These are phyloP conservation scores for Drosophila arawakana DNA, from an alignment of 1,140 invertebrate genomes.

Conservation along the genomic window DNA sequence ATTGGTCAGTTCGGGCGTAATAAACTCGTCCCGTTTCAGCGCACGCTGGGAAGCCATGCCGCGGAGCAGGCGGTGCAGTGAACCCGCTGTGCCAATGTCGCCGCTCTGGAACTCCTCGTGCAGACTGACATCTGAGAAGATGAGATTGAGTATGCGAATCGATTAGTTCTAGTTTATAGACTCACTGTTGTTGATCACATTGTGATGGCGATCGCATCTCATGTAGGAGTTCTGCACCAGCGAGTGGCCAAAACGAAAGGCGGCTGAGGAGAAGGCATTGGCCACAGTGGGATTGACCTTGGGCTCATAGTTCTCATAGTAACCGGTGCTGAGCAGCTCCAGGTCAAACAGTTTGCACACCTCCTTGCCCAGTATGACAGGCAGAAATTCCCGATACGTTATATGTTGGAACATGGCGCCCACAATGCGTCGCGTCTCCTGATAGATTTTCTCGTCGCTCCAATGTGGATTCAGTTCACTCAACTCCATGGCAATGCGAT, in stretches of 20 bases:
- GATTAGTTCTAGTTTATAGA: conserved; percentile 13
- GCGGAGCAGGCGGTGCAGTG: conserved; percentile 91
- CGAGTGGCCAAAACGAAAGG: conserved; percentile 98
- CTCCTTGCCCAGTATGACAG: conserved; percentile 91
- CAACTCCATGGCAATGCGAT: conserved; percentile 92
- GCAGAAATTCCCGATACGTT: conserved; percentile 95
- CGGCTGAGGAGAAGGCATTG: conserved; percentile 97
- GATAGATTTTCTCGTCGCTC: conserved; percentile 94
- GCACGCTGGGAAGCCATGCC: conserved; percentile 91
- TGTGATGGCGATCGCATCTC: conserved; percentile 88
- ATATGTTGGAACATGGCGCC: conserved; percentile 94
- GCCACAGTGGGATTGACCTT: conserved; percentile 93
- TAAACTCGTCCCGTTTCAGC: conserved; percentile 92
- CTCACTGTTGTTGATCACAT: conserved; percentile 88
- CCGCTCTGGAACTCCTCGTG: conserved; percentile 88
- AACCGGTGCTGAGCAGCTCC: conserved; percentile 87
- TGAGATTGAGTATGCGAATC: not conserved
- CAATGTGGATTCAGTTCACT: conserved; percentile 92
- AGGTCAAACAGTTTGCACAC: conserved; percentile 90
- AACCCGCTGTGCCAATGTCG: conserved; percentile 89
- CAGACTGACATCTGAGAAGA: conserved; percentile 89
- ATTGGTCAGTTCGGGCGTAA: conserved; percentile 93
- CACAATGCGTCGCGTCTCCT: conserved; percentile 94
- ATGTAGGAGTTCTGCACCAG: conserved; percentile 92
- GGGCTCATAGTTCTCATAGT: conserved; percentile 90